These are phyloP conservation scores for Chrosomus eos DNA, from an alignment of 2,797 vertebrate genomes.

Conservation along the genomic window DNA sequence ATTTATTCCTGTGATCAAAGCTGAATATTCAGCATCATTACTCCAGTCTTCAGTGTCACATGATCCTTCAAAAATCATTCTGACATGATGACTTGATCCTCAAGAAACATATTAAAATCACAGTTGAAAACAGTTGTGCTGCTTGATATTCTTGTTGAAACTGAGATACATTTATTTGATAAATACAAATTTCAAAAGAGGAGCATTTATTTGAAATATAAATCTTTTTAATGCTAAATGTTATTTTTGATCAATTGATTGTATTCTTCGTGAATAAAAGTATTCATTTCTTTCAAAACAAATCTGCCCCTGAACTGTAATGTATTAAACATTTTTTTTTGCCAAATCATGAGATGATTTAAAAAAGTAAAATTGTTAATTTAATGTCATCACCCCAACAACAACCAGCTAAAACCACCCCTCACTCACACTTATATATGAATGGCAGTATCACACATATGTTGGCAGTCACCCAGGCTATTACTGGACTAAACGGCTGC, in stretches of 20 bases:
- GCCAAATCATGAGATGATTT: not conserved
- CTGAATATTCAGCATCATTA: not conserved
- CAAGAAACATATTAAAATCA: not conserved
- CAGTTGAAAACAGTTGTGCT: not conserved
- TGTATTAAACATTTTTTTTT: not conserved
- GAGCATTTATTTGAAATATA: not conserved
- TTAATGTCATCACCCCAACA: not conserved
- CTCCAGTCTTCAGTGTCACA: not conserved
- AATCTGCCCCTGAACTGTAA: not conserved
- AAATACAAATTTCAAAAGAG: not conserved
- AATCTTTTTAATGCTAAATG: not conserved
- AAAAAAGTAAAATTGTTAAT: too few relatives aligned
- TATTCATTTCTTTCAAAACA: not conserved
- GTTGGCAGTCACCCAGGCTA: not conserved
- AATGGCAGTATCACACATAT: not conserved
- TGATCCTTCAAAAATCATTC: not conserved
- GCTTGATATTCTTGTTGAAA: not conserved
- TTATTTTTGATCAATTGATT: not conserved
- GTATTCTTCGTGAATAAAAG: not conserved
- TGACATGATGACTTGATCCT: not conserved
- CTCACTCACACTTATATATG: not conserved
- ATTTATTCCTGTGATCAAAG: not conserved
- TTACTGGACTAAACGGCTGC: not conserved
- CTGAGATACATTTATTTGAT: not conserved
- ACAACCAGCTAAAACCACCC: not conserved